Percentiles rank a stretch among this genome's conserved stretches.
phyloP scores from a whole-genome alignment of 2,113 vertebrate species.

The Chaetura pelagica region DNA sequence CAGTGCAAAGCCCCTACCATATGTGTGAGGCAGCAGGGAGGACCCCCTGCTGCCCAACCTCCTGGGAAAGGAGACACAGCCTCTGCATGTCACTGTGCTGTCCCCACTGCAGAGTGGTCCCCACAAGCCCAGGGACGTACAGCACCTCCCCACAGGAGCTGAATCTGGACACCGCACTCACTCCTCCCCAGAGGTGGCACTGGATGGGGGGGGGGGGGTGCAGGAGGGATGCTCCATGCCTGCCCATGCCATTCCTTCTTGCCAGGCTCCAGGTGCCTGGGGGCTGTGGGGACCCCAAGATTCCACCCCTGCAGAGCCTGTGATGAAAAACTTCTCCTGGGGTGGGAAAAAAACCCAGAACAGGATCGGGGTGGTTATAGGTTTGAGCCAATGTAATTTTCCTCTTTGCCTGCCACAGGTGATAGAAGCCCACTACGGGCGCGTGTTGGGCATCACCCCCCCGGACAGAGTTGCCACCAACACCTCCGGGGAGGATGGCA shows the following conservation, averaged over 20 bases:
- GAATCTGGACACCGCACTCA: rapidly evolving
- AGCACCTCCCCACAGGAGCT: rapidly evolving
- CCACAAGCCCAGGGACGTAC: neutral
- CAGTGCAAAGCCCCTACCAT: rapidly evolving
- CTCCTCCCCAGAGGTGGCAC: rapidly evolving
- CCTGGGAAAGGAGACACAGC: neutral
- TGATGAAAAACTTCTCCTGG: neutral
- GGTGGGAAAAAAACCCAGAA: neutral
- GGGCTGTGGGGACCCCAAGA: neutral
- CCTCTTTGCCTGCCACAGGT: constrained; percentile 72
- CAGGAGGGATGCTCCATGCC: neutral
- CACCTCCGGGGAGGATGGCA: neutral
- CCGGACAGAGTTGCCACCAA: neutral
- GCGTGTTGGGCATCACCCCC: constrained; percentile 72
- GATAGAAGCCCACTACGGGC: constrained; percentile 86
- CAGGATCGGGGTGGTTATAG: neutral
- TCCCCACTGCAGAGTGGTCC: rapidly evolving
- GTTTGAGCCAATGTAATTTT: neutral
- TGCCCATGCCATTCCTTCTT: rapidly evolving
- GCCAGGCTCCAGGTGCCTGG: rapidly evolving
- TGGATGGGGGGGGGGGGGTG: too few species aligned
- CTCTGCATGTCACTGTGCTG: rapidly evolving
- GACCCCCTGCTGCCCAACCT: rapidly evolving
- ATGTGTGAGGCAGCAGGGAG: neutral
- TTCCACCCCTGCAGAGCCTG: neutral